A percentile compares a stretch with the other conserved stretches of the same genome.
phyloP scores from a whole-genome alignment of 2,797 vertebrate species.

The Phoxinus dragarum region DNA sequence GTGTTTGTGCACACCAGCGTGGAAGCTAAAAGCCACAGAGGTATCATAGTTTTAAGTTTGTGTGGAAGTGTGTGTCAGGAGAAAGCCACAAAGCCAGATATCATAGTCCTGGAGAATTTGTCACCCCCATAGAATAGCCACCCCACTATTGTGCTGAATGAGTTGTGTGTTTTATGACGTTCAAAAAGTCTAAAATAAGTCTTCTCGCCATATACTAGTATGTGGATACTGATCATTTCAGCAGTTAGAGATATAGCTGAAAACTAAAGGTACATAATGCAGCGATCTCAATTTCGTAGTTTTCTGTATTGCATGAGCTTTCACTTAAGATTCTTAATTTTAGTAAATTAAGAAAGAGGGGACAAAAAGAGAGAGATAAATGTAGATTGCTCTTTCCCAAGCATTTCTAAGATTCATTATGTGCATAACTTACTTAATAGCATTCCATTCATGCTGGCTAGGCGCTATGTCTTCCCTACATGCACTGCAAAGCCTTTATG shows the following conservation, averaged over 20 bases:
- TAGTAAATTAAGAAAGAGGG: not conserved
- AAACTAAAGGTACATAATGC: not conserved
- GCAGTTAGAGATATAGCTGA: not conserved
- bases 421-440: slow-evolving; percentile 81
- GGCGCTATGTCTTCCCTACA: slow-evolving; percentile 77
- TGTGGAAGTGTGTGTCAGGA: slow-evolving; percentile 35
- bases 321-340: not conserved
- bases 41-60: slow-evolving; percentile 11
- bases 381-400: slow-evolving; percentile 77
- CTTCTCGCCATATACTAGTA: not conserved
- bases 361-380: slow-evolving; percentile 72
- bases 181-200: slow-evolving; percentile 12
- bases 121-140: slow-evolving; percentile 70
- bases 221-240: not conserved
- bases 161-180: slow-evolving; percentile 18
- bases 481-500: slow-evolving; percentile 75
- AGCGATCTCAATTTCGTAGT: not conserved
- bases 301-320: not conserved
- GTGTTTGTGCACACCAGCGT: slow-evolving; percentile 15
- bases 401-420: slow-evolving; percentile 80
- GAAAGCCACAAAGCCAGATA: slow-evolving; percentile 59
- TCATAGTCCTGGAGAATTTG: slow-evolving; percentile 74
- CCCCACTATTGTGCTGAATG: slow-evolving; percentile 61
- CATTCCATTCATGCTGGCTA: slow-evolving; percentile 77
- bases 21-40: slow-evolving; percentile 36